Conservation (phyloP, 2,888 invertebrate genomes). For the Tinea semifulvella region DNA sequence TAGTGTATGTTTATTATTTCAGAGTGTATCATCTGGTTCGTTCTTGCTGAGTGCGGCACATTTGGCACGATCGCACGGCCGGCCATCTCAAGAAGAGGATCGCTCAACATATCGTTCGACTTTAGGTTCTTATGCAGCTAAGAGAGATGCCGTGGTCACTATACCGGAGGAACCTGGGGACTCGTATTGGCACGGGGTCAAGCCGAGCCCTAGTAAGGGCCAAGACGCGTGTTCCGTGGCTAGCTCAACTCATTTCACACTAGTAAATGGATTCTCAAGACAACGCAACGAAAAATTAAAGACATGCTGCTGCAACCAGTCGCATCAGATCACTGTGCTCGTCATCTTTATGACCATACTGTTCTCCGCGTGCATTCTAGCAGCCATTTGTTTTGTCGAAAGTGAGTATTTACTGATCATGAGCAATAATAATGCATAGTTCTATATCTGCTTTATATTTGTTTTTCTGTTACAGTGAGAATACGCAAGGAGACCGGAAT, state of each 20-base stretch:
- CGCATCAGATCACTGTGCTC: slow-evolving; percentile 82
- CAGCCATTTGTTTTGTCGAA: slow-evolving; percentile 84
- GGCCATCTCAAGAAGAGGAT: slow-evolving; percentile 40
- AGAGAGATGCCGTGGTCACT: slow-evolving; percentile 44
- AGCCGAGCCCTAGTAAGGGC: slow-evolving; percentile 35
- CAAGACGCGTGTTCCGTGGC: slow-evolving; percentile 78
- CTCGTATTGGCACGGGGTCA: slow-evolving; percentile 56
- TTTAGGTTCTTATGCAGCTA: slow-evolving; percentile 43
- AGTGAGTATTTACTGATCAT: slow-evolving; percentile 67
- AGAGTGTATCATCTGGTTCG: slow-evolving; percentile 86
- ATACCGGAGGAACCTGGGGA: slow-evolving; percentile 54
- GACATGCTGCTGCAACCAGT: slow-evolving; percentile 77
- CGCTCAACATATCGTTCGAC: slow-evolving; percentile 42
- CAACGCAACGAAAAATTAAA: slow-evolving; percentile 69
- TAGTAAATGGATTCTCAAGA: slow-evolving; percentile 79
- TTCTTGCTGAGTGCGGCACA: slow-evolving; percentile 82
- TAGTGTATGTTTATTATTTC: slow-evolving; percentile 42
- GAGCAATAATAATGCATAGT: not conserved
- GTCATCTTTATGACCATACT: slow-evolving; percentile 84
- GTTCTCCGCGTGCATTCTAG: slow-evolving; percentile 81
- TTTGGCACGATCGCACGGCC: slow-evolving; percentile 66
- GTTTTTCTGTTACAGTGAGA: slow-evolving; percentile 44
- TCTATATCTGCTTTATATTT: no score
- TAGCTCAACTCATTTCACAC: slow-evolving; percentile 88
- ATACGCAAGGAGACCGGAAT: slow-evolving; percentile 61